Conservation (phyloP, 2,888 invertebrate genomes). For the Amiota minor region DNA sequence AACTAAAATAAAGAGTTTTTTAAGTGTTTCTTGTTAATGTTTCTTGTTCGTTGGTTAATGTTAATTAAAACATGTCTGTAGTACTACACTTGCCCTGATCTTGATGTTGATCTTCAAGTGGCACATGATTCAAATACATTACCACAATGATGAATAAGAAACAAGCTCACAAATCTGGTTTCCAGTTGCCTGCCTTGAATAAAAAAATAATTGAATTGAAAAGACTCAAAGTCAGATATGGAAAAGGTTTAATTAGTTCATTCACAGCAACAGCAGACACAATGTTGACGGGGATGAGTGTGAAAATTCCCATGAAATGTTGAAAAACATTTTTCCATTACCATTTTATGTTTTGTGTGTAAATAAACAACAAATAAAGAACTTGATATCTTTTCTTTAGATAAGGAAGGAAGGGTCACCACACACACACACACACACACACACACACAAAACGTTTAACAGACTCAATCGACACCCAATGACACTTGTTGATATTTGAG, state of each 20-base stretch:
- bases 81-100: background rate
- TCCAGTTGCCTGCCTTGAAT: background rate
- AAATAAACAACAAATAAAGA: constrained; percentile 4
- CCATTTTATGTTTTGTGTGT: background rate
- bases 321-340: constrained; percentile 33
- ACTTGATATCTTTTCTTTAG: background rate
- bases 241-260: constrained; percentile 51
- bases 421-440: background rate
- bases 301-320: constrained; percentile 42
- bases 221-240: constrained; percentile 28
- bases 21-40: constrained; percentile 1
- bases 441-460: background rate
- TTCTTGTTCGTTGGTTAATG: background rate
- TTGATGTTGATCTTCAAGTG: background rate
- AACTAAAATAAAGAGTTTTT: constrained; percentile 25
- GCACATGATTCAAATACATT: constrained; percentile 1
- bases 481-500: constrained; percentile 35
- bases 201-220: constrained; percentile 46
- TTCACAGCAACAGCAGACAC: background rate
- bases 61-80: constrained; percentile 3
- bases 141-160: background rate
- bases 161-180: background rate
- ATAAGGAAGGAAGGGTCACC: too few relatives aligned
- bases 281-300: constrained; percentile 17
- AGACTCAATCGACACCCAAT: constrained; percentile 35